Percentiles rank a stretch among this genome's conserved stretches.
phyloP scores from a whole-genome alignment of 2,888 invertebrate genomes.

The Tenthredo notha region DNA sequence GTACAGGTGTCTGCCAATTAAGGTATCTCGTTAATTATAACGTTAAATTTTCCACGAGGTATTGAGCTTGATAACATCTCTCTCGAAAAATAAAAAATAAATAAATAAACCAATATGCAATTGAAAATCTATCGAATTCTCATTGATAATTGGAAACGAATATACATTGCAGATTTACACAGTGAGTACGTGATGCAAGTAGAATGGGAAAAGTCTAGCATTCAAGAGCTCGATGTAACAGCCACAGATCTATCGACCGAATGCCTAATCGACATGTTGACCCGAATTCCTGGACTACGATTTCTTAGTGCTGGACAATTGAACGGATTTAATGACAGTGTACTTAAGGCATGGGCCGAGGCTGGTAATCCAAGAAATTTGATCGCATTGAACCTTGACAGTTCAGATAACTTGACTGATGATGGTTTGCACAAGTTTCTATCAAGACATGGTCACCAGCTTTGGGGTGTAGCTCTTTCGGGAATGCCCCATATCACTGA shows the following conservation, averaged over 20 bases:
- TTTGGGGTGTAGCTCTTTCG: constrained; percentile 92
- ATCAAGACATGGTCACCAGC: constrained; percentile 92
- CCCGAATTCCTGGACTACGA: constrained; percentile 90
- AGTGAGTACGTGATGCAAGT: constrained; percentile 96
- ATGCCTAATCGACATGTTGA: constrained; percentile 94
- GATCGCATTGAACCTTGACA: constrained; percentile 94
- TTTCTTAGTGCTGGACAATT: constrained; percentile 98
- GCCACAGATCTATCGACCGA: constrained; percentile 98
- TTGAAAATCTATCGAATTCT: too few relatives aligned
- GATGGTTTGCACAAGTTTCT: constrained; percentile 95
- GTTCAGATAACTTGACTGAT: constrained; percentile 97
- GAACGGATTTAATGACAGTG: constrained; percentile 98
- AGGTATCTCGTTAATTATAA: background rate
- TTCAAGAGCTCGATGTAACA: constrained; percentile 97
- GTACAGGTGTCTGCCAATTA: background rate
- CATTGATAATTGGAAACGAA: constrained; percentile 34
- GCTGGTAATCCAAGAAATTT: constrained; percentile 88
- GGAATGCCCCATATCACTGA: constrained; percentile 99
- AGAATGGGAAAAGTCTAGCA: constrained; percentile 97
- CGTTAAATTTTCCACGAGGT: background rate
- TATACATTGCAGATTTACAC: constrained; percentile 85
- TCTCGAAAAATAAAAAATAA: background rate
- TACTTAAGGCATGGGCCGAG: constrained; percentile 95
- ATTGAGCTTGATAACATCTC: background rate
- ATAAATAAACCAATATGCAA: too few relatives aligned